phyloP scores from a whole-genome alignment of 2,888 invertebrate genomes.

The Silvanus unidentatus region DNA sequence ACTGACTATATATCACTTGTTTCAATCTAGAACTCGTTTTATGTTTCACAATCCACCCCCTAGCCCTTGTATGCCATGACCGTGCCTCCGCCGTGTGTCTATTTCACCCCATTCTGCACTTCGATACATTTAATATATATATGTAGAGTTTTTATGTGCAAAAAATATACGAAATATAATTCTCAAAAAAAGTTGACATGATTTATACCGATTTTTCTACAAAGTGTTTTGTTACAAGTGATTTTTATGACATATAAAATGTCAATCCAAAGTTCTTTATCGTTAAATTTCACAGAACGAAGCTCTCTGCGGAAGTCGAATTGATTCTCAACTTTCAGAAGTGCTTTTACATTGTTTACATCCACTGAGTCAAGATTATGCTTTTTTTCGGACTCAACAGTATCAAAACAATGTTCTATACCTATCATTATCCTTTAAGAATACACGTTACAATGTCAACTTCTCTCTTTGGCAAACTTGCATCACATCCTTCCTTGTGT shows the following conservation, averaged over 20 bases:
- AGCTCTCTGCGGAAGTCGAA: conserved; percentile 19
- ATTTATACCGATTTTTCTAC: conserved; percentile 41
- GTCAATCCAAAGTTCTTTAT: conserved; percentile 39
- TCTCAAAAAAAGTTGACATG: conserved; percentile 36
- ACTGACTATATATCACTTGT: conserved; percentile 50
- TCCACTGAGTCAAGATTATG: background rate
- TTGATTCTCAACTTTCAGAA: conserved; percentile 17
- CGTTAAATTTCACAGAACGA: conserved; percentile 30
- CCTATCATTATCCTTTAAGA: too few relatives aligned
- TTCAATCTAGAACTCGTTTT: conserved; percentile 50
- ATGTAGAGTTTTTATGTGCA: conserved; percentile 33
- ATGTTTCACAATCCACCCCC: conserved; percentile 39
- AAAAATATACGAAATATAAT: conserved; percentile 35
- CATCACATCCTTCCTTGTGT: too few relatives aligned
- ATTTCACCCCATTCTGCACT: conserved; percentile 17
- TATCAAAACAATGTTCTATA: too few relatives aligned
- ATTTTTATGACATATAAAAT: conserved; percentile 44
- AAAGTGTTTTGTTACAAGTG: conserved; percentile 44
- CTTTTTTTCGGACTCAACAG: too few relatives aligned
- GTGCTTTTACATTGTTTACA: conserved; percentile 23
- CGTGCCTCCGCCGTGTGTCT: conserved; percentile 13
- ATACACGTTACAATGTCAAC: too few relatives aligned
- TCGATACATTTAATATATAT: conserved; percentile 16
- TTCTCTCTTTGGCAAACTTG: too few relatives aligned
- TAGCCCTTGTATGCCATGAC: conserved; percentile 16